Conservation (phyloP, 2,797 vertebrate species). For the Scarus forsteni region DNA sequence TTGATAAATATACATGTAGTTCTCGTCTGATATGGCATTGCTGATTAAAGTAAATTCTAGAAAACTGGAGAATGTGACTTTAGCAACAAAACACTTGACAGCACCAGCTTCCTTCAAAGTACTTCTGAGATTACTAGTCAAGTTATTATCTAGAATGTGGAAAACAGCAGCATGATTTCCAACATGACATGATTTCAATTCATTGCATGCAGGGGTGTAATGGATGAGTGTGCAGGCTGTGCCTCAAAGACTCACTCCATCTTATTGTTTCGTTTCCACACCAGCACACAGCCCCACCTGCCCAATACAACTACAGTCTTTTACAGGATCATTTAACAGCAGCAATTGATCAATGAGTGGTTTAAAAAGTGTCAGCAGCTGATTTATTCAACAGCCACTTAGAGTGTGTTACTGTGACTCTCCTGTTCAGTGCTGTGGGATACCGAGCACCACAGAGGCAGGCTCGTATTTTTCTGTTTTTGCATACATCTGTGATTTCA, state of each 20-base stretch:
- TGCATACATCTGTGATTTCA: not conserved
- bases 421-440: slow-evolving; percentile 1
- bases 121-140: too few species aligned
- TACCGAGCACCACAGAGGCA: not conserved
- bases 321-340: slow-evolving; percentile 59
- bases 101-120: too few species aligned
- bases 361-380: slow-evolving; percentile 44
- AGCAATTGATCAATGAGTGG: slow-evolving; percentile 41
- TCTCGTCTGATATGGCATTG: too few species aligned
- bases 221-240: too few species aligned
- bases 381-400: slow-evolving; percentile 33
- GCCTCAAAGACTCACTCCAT: not conserved
- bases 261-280: slow-evolving; percentile 19
- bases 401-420: slow-evolving; percentile 18
- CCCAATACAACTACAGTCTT: slow-evolving; percentile 37
- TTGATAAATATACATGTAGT: too few species aligned
- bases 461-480: not conserved
- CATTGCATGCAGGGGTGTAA: too few species aligned
- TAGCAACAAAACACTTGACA: too few species aligned
- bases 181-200: too few species aligned
- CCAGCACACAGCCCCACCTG: slow-evolving; percentile 29
- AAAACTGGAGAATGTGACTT: too few species aligned
- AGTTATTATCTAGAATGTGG: too few species aligned
- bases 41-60: too few species aligned
- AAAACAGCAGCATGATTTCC: too few species aligned